Evolutionary conservation across 2,888 invertebrate genomes (phyloP).

Genomic region (Keiferia lycopersicella): DNA sequence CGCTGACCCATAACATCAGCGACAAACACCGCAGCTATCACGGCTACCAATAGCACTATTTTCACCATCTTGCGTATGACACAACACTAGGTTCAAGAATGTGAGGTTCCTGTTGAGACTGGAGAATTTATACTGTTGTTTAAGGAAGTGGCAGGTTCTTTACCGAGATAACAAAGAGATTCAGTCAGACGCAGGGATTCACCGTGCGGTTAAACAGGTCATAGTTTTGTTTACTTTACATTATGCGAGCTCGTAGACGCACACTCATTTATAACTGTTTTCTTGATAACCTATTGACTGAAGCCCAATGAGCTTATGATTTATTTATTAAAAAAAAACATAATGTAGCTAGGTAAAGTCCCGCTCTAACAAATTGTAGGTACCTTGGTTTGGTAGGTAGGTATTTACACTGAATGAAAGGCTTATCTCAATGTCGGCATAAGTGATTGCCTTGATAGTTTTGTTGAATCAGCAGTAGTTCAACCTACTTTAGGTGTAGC

Average conservation of each 20-base stretch:
- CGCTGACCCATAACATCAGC: conserved; percentile 31
- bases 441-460: too few relatives aligned
- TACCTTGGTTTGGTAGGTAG: too few relatives aligned
- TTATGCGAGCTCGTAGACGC: background rate
- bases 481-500: too few relatives aligned
- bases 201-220: conserved; percentile 18
- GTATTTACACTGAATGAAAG: too few relatives aligned
- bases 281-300: conserved; percentile 3
- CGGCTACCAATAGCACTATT: conserved; percentile 30
- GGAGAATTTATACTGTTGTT: conserved; percentile 32
- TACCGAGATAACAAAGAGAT: conserved; percentile 26
- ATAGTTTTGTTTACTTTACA: conserved; percentile 14
- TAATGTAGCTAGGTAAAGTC: conserved; percentile 4
- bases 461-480: too few relatives aligned
- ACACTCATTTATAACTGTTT: background rate
- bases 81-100: background rate
- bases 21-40: conserved; percentile 36
- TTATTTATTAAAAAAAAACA: background rate
- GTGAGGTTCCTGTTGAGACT: background rate
- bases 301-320: background rate
- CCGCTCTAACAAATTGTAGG: background rate
- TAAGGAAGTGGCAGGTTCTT: conserved; percentile 36
- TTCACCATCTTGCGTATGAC: conserved; percentile 26
- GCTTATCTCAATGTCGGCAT: too few relatives aligned
- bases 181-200: conserved; percentile 8